phyloP scores from a whole-genome alignment of 2,888 invertebrate species.

The Sphinx pinastri region DNA sequence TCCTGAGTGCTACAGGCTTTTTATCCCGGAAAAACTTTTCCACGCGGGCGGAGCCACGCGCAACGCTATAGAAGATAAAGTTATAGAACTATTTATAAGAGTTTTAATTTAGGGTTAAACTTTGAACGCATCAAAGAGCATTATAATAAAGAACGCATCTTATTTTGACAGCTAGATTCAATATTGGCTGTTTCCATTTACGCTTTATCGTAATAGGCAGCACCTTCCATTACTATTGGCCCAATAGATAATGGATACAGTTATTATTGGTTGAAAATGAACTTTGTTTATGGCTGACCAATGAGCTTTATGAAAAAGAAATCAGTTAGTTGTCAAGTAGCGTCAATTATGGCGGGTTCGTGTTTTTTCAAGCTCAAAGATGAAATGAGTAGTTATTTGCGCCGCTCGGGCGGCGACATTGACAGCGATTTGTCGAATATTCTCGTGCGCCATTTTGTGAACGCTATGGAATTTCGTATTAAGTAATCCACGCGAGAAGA shows the following conservation, averaged over 20 bases:
- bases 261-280: conserved; percentile 31
- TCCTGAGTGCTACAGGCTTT: too few species aligned
- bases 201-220: background rate
- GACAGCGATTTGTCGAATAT: conserved; percentile 79
- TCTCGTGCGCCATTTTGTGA: conserved; percentile 82
- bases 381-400: conserved; percentile 80
- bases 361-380: conserved; percentile 81
- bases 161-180: conserved; percentile 31
- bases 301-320: conserved; percentile 33
- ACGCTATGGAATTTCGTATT: conserved; percentile 72
- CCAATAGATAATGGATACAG: background rate
- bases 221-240: conserved; percentile 29
- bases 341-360: conserved; percentile 77
- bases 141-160: conserved; percentile 22
- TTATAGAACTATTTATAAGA: background rate
- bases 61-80: too few species aligned
- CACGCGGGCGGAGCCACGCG: too few species aligned
- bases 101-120: background rate
- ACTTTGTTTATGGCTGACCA: conserved; percentile 28
- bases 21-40: too few species aligned
- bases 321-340: conserved; percentile 52
- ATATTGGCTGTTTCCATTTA: background rate
- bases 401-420: conserved; percentile 78
- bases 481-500: conserved; percentile 67
- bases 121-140: conserved; percentile 22